These are phyloP conservation scores for Ciconia nigra DNA, from an alignment of 2,797 vertebrate species.

Conservation along the genomic window DNA sequence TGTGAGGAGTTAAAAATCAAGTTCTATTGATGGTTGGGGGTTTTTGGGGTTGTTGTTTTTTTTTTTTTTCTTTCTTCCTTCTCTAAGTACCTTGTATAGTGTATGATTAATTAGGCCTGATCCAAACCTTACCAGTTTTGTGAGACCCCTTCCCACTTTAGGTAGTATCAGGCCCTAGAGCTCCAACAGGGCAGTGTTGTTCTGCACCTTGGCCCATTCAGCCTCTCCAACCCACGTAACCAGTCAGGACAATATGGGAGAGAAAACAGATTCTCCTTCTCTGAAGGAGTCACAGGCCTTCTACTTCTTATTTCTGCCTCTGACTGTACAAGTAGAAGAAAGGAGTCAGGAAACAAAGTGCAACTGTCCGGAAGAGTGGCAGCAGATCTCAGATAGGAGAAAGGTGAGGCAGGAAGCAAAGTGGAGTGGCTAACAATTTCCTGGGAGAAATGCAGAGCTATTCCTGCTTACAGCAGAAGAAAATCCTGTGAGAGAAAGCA, in stretches of 20 bases:
- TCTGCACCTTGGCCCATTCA: not conserved
- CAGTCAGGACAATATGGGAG: not conserved
- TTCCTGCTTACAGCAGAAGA: not conserved
- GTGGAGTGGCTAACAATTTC: not conserved
- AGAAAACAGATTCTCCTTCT: not conserved
- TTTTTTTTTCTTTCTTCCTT: not conserved
- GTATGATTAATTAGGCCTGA: not conserved
- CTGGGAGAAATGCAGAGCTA: not conserved
- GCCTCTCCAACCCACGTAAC: not conserved
- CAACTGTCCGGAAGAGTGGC: not conserved
- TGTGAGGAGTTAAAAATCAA: not conserved
- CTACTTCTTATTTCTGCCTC: not conserved
- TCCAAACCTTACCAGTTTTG: not conserved
- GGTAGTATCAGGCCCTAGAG: not conserved
- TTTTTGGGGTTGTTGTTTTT: too few relatives aligned
- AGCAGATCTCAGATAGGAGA: not conserved
- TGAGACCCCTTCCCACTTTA: not conserved
- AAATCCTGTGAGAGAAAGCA: not conserved
- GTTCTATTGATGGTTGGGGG: not conserved
- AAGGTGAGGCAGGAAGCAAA: not conserved
- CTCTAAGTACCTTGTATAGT: not conserved
- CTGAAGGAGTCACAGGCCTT: not conserved
- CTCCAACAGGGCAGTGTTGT: not conserved
- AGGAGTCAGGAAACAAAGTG: not conserved
- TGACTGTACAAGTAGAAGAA: not conserved